Conservation (phyloP, 2,113 vertebrate species). For the Salvelinus sp. region DNA sequence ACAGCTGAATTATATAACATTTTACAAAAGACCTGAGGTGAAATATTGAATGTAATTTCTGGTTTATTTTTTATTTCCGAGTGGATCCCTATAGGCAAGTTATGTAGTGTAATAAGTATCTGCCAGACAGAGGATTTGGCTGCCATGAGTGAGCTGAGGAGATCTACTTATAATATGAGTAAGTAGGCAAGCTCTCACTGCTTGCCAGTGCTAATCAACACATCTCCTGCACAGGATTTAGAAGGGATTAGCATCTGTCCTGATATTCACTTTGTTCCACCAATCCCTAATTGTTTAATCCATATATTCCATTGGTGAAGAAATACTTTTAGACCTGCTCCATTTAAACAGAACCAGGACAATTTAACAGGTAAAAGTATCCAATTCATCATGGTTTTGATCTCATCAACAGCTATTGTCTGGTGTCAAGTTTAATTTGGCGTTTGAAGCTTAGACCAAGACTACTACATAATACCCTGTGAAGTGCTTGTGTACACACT, state of each 20-base stretch:
- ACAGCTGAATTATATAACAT: too few species aligned
- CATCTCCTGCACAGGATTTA: constrained; percentile 33
- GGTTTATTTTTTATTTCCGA: too few species aligned
- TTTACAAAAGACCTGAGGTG: too few species aligned
- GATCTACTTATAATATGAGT: too few species aligned
- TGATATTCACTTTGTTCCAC: too few species aligned
- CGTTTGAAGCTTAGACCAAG: not conserved
- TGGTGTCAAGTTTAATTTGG: constrained; percentile 3
- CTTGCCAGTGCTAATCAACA: constrained; percentile 56
- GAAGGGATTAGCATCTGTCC: too few species aligned
- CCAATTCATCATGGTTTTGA: not conserved
- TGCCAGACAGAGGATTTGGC: constrained; percentile 66
- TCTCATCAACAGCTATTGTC: not conserved
- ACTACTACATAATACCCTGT: not conserved
- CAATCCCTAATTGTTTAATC: constrained; percentile 47
- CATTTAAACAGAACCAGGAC: not conserved
- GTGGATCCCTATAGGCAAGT: not conserved
- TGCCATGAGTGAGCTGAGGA: too few species aligned
- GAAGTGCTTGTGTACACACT: not conserved
- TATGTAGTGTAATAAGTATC: constrained; percentile 39
- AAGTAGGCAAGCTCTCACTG: constrained; percentile 43
- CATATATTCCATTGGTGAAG: constrained; percentile 29
- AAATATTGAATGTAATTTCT: too few species aligned
- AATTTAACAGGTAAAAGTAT: not conserved
- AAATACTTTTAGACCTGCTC: not conserved